These are phyloP conservation scores for Xestobium rufovillosum DNA, from an alignment of 2,888 invertebrate genomes.

Conservation along the genomic window DNA sequence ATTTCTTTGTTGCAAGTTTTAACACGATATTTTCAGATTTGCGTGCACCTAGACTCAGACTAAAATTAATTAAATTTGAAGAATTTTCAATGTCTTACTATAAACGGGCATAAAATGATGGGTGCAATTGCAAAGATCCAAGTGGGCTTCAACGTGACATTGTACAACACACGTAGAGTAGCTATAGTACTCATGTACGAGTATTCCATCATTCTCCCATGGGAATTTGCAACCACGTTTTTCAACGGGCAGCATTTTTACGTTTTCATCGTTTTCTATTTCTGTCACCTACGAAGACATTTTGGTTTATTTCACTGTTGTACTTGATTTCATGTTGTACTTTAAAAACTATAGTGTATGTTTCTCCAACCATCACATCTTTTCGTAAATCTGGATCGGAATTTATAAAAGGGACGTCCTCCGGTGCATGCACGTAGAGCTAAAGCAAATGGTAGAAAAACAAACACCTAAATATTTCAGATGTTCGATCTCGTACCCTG, in stretches of 20 bases:
- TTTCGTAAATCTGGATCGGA: conserved; percentile 44
- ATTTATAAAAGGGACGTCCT: conserved; percentile 52
- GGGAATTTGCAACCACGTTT: conserved; percentile 52
- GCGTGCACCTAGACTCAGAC: conserved; percentile 2
- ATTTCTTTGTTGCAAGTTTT: too few species aligned
- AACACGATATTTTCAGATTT: too few species aligned
- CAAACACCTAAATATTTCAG: background rate
- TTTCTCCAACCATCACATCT: conserved; percentile 39
- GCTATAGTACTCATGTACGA: conserved; percentile 50
- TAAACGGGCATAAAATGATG: conserved; percentile 54
- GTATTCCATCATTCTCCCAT: conserved; percentile 43
- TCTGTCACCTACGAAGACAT: conserved; percentile 47
- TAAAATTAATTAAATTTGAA: background rate
- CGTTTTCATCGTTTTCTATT: conserved; percentile 52
- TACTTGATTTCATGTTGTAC: conserved; percentile 21
- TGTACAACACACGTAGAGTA: conserved; percentile 54
- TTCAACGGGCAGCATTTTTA: conserved; percentile 43
- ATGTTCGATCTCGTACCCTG: conserved; percentile 36
- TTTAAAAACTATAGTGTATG: conserved; percentile 36
- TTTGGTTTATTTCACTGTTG: conserved; percentile 1
- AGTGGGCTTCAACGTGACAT: conserved; percentile 50
- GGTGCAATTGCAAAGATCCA: conserved; percentile 52
- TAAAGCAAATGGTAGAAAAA: conserved; percentile 33
- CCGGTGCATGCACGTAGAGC: conserved; percentile 53
- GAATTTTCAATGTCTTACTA: conserved; percentile 45